These are phyloP conservation scores for Hiodon alosoides DNA, from an alignment of 2,113 vertebrate genomes.

Conservation along the genomic window DNA sequence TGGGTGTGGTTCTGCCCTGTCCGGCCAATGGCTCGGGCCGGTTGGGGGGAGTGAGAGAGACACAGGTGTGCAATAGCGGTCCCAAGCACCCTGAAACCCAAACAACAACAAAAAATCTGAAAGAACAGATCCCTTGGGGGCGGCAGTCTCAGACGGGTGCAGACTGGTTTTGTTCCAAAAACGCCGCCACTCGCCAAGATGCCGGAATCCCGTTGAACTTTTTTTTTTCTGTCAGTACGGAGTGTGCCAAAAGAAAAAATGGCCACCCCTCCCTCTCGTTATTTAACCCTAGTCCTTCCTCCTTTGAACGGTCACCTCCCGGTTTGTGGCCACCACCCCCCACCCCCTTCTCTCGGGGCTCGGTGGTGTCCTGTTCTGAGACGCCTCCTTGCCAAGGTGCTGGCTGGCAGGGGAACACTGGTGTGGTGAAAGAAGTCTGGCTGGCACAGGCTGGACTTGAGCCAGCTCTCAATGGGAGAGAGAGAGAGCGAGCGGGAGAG, in stretches of 20 bases:
- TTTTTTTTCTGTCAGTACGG: not conserved
- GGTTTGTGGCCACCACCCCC: no score
- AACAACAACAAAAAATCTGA: not conserved
- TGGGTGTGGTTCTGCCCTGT: not conserved
- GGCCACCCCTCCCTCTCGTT: not conserved
- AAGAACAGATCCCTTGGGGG: not conserved
- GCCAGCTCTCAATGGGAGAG: conserved; percentile 32
- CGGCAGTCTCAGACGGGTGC: not conserved
- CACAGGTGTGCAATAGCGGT: conserved; percentile 1
- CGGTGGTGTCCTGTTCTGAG: not conserved
- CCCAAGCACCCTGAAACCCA: not conserved
- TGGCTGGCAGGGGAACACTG: conserved; percentile 2
- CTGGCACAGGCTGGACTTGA: conserved; percentile 31
- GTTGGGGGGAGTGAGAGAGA: conserved; percentile 22
- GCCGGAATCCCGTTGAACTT: not conserved
- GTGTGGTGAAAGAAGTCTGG: conserved; percentile 22
- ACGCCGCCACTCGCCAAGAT: not conserved
- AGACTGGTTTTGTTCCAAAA: not conserved
- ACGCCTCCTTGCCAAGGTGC: not conserved
- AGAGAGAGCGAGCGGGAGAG: not conserved
- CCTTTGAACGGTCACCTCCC: not conserved
- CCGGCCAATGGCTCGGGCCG: not conserved
- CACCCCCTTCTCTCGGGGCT: not conserved
- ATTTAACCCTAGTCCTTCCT: not conserved
- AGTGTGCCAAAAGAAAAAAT: not conserved